These are phyloP conservation scores for Sinodicranocentrus sp. DNA, from an alignment of 2,888 invertebrate genomes.

Conservation along the genomic window DNA sequence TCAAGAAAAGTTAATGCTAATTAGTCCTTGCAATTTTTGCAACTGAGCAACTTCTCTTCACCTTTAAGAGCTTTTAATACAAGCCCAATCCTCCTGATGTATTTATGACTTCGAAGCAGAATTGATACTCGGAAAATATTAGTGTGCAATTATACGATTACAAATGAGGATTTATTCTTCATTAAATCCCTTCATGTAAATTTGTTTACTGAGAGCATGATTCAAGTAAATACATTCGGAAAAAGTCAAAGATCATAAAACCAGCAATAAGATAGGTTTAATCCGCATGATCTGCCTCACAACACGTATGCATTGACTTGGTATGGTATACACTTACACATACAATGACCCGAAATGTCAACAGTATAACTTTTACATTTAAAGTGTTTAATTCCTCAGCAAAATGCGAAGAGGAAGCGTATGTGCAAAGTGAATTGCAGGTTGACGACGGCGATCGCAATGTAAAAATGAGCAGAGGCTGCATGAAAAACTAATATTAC, in stretches of 20 bases:
- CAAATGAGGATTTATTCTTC: not conserved
- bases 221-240: not conserved
- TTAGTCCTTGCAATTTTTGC: too few species aligned
- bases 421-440: not conserved
- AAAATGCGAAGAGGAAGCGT: not conserved
- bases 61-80: not conserved
- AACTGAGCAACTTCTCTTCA: not conserved
- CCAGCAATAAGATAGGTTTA: not conserved
- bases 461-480: too few species aligned
- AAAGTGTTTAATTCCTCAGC: not conserved
- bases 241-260: conserved; percentile 41
- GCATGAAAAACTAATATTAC: too few species aligned
- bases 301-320: too few species aligned
- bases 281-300: not conserved
- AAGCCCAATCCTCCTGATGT: not conserved
- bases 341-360: not conserved
- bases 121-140: not conserved
- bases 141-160: not conserved
- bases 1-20: too few species aligned
- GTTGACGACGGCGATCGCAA: not conserved
- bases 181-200: not conserved
- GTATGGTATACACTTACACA: too few species aligned
- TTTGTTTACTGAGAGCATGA: not conserved
- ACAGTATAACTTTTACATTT: not conserved
- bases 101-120: not conserved